Base-by-base conservation (phyloP, 2,113 vertebrate genomes). In the Pedetes capensis region DNA sequence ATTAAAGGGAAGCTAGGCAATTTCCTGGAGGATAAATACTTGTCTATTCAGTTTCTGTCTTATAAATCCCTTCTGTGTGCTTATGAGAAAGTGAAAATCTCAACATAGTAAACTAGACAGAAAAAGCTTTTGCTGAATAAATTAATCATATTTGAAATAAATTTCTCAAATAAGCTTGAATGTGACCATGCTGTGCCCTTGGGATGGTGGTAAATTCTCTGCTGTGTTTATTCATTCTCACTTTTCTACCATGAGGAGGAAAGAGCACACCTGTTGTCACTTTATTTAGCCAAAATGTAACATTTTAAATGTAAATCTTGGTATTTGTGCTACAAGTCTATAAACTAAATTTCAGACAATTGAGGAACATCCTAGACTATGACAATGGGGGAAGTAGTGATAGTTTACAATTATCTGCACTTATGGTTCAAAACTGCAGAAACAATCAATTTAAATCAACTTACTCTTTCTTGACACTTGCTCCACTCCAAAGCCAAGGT, bases 1-100 rank as follows among this genome's bases (percentile, higher is more conserved):
- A 96, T 97, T 96, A 96, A 93, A 96, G 74, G 53, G 89, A 80
- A 84, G n/a, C 23, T 18, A 27, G 72, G 86, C 20, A 37, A 53
- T 74, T 78, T 95, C 66, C 78, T 88, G 25, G 57, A 49, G 75
- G 25, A 17, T 39, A 89, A 92, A 93, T 81, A 63, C 20, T 79
- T 96, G 55, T 78, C 13, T 85, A 82, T 86, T 96, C 61, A 5
- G 7, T 82, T 71, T 87, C 39, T 39, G 2, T 72, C 78, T 91
- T 90, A 85, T 85, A 79, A 92, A 84, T 87, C 44, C 55, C 44
- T 87, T 55, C 74, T 47, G 55, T 78, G 39, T 83, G 47, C 51
- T 82, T 76, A 17, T 25, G 44, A 49, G 68, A 63, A 90, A 76
- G 55, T 42, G 53, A n/a, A 68, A 94, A 76, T 42, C 51, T 90